Percentiles rank a stretch among this genome's conserved stretches.
Conservation (phyloP, 2,113 vertebrate species). For the Pseudolaguvia tuberculata region DNA sequence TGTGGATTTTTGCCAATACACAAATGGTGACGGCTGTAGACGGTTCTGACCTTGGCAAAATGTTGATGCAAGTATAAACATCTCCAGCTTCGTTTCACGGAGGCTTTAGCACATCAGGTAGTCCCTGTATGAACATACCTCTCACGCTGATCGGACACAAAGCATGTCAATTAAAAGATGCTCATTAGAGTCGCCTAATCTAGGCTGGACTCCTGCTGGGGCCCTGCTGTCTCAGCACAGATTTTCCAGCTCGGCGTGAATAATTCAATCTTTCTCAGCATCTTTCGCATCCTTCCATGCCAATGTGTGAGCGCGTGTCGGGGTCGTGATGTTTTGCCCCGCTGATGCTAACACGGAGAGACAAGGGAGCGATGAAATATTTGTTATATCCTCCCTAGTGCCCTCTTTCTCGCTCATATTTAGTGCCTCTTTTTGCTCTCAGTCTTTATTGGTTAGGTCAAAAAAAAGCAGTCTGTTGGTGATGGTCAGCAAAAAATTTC, state of each 20-base stretch:
- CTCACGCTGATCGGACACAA: neutral
- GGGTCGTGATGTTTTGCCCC: constrained; percentile 52
- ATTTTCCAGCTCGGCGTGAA: constrained; percentile 59
- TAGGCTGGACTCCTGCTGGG: constrained; percentile 43
- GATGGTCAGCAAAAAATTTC: neutral
- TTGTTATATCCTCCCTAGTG: constrained; percentile 58
- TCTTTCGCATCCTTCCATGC: too few species aligned
- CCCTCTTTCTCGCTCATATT: neutral
- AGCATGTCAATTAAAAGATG: neutral
- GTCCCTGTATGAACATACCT: neutral
- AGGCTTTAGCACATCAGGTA: constrained; percentile 1
- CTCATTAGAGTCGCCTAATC: constrained; percentile 5
- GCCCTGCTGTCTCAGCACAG: constrained; percentile 66
- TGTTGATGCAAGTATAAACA: neutral
- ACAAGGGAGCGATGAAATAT: constrained; percentile 70
- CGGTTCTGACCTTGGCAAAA: neutral
- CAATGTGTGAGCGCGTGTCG: constrained; percentile 30
- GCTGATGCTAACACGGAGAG: constrained; percentile 66
- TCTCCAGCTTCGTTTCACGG: neutral
- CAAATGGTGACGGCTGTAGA: too few species aligned
- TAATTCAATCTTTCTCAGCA: constrained; percentile 66
- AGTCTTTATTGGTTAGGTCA: constrained; percentile 27
- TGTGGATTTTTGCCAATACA: too few species aligned
- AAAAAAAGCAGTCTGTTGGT: constrained; percentile 1
- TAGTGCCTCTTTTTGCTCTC: constrained; percentile 34